A percentile compares a stretch with the other conserved stretches of the same genome.
Evolutionary conservation across 2,113 vertebrate genomes (phyloP).

Genomic region (Ameiurus melas): DNA sequence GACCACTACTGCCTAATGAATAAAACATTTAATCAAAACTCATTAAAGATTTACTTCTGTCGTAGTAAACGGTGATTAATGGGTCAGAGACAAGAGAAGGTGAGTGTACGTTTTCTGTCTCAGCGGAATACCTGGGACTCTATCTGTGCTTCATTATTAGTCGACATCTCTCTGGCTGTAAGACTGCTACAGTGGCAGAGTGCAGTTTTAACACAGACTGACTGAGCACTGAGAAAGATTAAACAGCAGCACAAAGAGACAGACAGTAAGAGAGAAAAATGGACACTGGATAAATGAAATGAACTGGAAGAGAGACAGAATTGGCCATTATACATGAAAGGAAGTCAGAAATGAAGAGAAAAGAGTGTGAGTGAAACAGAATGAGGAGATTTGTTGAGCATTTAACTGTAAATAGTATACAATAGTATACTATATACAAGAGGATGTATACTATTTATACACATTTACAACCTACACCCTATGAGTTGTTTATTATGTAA

Average conservation of each 20-base stretch:
- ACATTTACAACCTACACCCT: neutral
- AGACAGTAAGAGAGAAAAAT: constrained; percentile 25
- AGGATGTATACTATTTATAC: neutral
- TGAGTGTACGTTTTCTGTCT: constrained; percentile 21
- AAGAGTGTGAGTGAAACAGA: constrained; percentile 4
- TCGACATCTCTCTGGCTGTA: constrained; percentile 10
- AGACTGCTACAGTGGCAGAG: constrained; percentile 9
- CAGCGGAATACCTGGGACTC: constrained; percentile 25
- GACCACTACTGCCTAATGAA: neutral
- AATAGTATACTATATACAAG: neutral
- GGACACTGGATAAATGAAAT: constrained; percentile 14
- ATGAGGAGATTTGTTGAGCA: neutral
- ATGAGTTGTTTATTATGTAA: neutral
- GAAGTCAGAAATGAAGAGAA: constrained; percentile 53
- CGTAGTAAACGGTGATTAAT: constrained; percentile 8
- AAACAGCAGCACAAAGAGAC: constrained; percentile 14
- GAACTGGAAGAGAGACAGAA: constrained; percentile 28
- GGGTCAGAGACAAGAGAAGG: constrained; percentile 7
- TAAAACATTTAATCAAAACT: constrained; percentile 9
- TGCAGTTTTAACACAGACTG: constrained; percentile 7
- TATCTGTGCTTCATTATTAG: constrained; percentile 30
- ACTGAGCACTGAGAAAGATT: constrained; percentile 31
- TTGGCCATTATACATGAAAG: constrained; percentile 54
- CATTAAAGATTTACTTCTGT: constrained; percentile 11
- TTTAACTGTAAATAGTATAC: neutral